Evolutionary conservation across 2,888 invertebrate species (phyloP).

Genomic region (Alviniconcha strummeri): DNA sequence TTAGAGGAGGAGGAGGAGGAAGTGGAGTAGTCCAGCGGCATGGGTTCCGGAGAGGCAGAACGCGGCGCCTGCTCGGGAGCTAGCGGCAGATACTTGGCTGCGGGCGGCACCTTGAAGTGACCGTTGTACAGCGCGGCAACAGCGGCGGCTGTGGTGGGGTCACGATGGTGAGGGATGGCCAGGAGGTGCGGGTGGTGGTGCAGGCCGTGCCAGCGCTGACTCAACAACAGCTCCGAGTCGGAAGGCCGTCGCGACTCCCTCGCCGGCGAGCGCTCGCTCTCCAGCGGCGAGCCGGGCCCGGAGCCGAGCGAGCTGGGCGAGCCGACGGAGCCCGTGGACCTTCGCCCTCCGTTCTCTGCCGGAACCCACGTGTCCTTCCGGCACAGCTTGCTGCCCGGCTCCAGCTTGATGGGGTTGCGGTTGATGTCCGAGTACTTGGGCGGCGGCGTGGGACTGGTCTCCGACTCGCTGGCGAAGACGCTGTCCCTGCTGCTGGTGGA

Average conservation of each 20-base stretch:
- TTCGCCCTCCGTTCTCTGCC: slow-evolving; percentile 26
- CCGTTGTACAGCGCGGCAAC: slow-evolving; percentile 37
- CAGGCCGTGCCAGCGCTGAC: slow-evolving; percentile 39
- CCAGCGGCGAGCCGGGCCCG: slow-evolving; percentile 30
- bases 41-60: slow-evolving; percentile 30
- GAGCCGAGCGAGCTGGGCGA: slow-evolving; percentile 33
- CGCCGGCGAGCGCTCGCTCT: slow-evolving; percentile 34
- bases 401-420: slow-evolving; percentile 44
- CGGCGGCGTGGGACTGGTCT: slow-evolving; percentile 36
- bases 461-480: slow-evolving; percentile 34
- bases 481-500: slow-evolving; percentile 35
- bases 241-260: slow-evolving; percentile 37
- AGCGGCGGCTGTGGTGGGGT: slow-evolving; percentile 37
- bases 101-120: slow-evolving; percentile 40
- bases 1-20: slow-evolving; percentile 37
- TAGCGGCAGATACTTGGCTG: slow-evolving; percentile 34
- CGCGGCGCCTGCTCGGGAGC: slow-evolving; percentile 22
- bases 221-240: slow-evolving; percentile 37
- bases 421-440: slow-evolving; percentile 45
- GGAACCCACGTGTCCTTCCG: slow-evolving; percentile 17
- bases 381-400: slow-evolving; percentile 31
- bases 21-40: slow-evolving; percentile 45
- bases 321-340: slow-evolving; percentile 29
- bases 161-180: slow-evolving; percentile 33
- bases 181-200: slow-evolving; percentile 37